Evolutionary conservation across 2,113 vertebrate species (phyloP), one percentile per base, ranked within the genome.

Genomic region (Muscicapa adusta): DNA sequence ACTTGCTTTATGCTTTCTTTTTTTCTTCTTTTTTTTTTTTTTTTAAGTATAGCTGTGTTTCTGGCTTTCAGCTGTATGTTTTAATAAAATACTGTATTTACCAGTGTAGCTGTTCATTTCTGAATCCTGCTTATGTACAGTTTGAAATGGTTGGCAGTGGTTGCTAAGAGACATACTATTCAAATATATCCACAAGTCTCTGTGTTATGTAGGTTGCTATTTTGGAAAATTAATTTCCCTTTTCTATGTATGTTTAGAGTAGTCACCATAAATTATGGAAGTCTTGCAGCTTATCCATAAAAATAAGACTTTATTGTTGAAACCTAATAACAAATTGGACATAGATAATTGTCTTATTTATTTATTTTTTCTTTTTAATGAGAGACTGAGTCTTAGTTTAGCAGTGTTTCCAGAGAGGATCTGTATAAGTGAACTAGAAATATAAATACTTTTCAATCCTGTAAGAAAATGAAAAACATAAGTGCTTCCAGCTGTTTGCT

Each of bases 161-260:
- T 98, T 98, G 98, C 98, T 98, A 98, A 97, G 98, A 98, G 93
- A 98, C 96, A 88, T 94, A 96, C 67, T 91, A 66, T 96, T 97
- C 93, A 96, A 91, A 95, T 97, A 91, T 95, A 95, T 80, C 82
- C 62, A 73, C 91, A 93, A 96, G 85, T 95, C 93, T 96, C 94
- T 92, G 56, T 96, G 85, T 94, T 97, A 95, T 93, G 67, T 88
- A 97, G 94, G 96, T 91, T 94, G 92, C 96, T 96, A 68, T 96
- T 97, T 95, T 96, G 91, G 91, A 96, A 97, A 94, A 96, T 95
- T 91, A 97, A 84, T 93, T 96, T 97, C 72, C 89, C 87, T 85
- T 97, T 97, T 94, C 86, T 87, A 4, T 85, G 75, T 97, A 91
- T 93, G 86, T 94, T 97, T 97, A 94, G 96, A 92, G 93, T 96